Evolutionary conservation across 2,888 invertebrate genomes (phyloP), one percentile per base, ranked within the genome.

Genomic region (Drepana falcataria): DNA sequence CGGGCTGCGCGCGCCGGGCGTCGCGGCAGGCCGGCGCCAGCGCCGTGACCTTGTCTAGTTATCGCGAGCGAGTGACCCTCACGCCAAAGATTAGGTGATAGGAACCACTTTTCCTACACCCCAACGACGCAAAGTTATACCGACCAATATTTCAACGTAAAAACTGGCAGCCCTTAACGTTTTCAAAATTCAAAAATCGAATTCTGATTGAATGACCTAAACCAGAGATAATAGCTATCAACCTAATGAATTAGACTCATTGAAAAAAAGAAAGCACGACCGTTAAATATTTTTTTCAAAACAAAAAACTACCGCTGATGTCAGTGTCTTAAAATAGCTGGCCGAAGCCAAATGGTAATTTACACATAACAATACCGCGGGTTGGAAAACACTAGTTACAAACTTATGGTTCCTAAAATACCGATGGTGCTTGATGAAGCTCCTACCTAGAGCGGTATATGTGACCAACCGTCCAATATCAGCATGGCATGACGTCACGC

Each of bases 11-110:
- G 79, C 77, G 79, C 81, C 79, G 79, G 72, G 75, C 79, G 77
- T 64, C 81, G 79, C 86, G 88, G 85, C 88, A 65, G 52, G 69
- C 68, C 81, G 85, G 85, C 85, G 90, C 88, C 89, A 76, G 80
- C 86, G 87, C 78, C 85, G 80, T 83, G 90, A 88, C 90, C 90
- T 89, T 90, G 88, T 83, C 86, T 85, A 79, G 79, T 86, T 87
- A 87, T 87, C 88, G 86, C 84, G 75, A 79, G 73, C 83, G 82
- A 75, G 71, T 86, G 88, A 87, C 87, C 87, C 88, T 87, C 87
- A 77, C 77, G 59, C 64, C 74, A 69, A 65, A 83, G 83, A 87
- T 86, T 87, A 86, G 82, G 76, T 71, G 79, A 75, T 76, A 77
- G 77, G 71, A 73, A 69, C 69, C 60, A 68, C 73, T 75, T 70